Conservation (phyloP, 2,888 invertebrate species). For the Gastrophysa polygoni region DNA sequence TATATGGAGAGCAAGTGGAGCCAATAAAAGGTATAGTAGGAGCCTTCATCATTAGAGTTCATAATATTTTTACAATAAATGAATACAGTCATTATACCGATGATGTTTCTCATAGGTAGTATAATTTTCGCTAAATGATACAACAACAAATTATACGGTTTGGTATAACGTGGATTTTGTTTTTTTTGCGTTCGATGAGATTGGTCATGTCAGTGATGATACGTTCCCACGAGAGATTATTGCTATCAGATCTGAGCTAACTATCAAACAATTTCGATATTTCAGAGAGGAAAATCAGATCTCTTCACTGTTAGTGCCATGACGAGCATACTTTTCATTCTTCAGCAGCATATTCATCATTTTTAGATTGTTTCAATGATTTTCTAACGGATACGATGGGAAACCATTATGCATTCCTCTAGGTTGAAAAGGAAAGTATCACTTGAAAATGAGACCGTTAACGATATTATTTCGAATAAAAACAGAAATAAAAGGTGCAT, state of each 20-base stretch:
- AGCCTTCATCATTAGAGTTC: slow-evolving; percentile 4
- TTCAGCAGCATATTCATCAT: too few relatives aligned
- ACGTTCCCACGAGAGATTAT: slow-evolving; percentile 1
- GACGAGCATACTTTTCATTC: too few relatives aligned
- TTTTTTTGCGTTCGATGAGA: not conserved
- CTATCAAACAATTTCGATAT: not conserved
- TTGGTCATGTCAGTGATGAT: slow-evolving; percentile 5
- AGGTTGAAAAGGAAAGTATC: too few relatives aligned
- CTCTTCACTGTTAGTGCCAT: too few relatives aligned
- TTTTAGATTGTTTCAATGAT: too few relatives aligned
- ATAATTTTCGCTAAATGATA: slow-evolving; percentile 9
- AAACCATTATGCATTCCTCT: too few relatives aligned
- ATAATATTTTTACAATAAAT: slow-evolving; percentile 21
- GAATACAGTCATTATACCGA: slow-evolving; percentile 18
- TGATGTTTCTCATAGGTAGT: not conserved
- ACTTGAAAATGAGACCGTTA: too few relatives aligned
- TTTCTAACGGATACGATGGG: too few relatives aligned
- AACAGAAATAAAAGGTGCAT: too few relatives aligned
- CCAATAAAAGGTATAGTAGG: not conserved
- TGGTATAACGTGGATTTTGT: not conserved
- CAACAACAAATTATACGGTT: slow-evolving; percentile 7
- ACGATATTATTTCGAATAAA: too few relatives aligned
- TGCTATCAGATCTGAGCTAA: not conserved
- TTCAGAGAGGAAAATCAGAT: too few relatives aligned
- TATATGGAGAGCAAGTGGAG: slow-evolving; percentile 7